Base-by-base conservation (phyloP, 2,888 invertebrate species). In the Apotomis turbidana region DNA sequence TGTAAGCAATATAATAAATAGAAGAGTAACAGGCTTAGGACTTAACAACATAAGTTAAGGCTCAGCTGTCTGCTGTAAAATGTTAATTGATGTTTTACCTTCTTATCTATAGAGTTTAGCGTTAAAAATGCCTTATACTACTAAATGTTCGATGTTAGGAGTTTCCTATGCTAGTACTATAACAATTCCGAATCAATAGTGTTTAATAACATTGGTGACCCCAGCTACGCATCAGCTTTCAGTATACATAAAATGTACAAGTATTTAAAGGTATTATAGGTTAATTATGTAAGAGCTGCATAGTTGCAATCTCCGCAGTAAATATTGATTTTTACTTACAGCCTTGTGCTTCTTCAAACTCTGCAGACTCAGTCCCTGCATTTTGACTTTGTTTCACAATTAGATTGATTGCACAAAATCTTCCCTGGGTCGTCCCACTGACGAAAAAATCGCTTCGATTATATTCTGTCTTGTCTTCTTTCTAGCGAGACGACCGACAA, bases 261-360 rank as follows among this genome's bases (percentile, higher is more conserved):
- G 63, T 51, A 46, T 62, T 71, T 58, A 52, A 61, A 71, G 73
- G 70, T 72, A 78, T 81, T 80, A 74, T 76, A 90, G 91, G 92
- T 91, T 91, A 91, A 85, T 92, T 92, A 93, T 92, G 88, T 92
- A 93, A 91, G 91, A 84, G 79, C 76, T 80, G 72, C 77, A 78
- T 72, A 83, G 72, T 68, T 69, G 71, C 77, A 71, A 75, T 77
- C 68, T 38, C 57, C 60, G 46, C 71, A 62, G 36, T 55, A 70
- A 59, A 60, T 70, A 57, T 36, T 15, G 38, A 57, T 62, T 67
- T 66, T 73, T 81, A 94, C 96, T 95, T 93, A 97, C 97, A 82
- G 97, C 95, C 80, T 96, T 96, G 87, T 97, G 96, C 87, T 95
- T 97, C 86, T 96, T 96, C 75, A 97, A 87, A 82, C 96, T 96